Conservation (phyloP, 2,797 vertebrate species). For the Notamacropus eugenii region DNA sequence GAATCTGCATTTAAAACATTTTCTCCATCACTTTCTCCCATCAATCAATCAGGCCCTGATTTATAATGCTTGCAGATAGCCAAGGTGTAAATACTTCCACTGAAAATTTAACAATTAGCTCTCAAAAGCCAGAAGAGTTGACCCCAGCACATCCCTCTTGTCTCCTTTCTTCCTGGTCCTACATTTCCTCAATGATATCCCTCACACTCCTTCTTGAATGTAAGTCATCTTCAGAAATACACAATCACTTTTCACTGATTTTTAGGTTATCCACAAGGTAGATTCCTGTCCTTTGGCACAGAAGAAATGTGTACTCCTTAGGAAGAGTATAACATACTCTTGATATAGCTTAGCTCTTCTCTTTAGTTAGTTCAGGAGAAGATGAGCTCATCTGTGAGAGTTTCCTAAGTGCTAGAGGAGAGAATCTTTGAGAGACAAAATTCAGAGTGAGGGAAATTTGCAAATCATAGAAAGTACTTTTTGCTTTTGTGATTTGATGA, state of each 20-base stretch:
- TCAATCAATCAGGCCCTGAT: neutral
- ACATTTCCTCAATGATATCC: neutral
- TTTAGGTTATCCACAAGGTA: neutral
- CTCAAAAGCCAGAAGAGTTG: neutral
- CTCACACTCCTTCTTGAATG: neutral
- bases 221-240: neutral
- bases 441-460: neutral
- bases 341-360: neutral
- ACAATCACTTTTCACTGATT: neutral
- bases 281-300: neutral
- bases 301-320: neutral
- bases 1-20: neutral
- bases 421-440: neutral
- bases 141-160: neutral
- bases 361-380: neutral
- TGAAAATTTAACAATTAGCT: neutral
- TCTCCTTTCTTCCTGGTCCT: neutral
- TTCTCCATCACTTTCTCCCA: neutral
- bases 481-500: neutral
- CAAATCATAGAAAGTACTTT: neutral
- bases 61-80: neutral
- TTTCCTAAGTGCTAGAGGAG: neutral
- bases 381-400: neutral
- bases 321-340: neutral
- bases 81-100: neutral